Percentiles rank a stretch among this genome's conserved stretches.
phyloP scores from a whole-genome alignment of 2,888 invertebrate species.

The Microctonus aethiopoides region DNA sequence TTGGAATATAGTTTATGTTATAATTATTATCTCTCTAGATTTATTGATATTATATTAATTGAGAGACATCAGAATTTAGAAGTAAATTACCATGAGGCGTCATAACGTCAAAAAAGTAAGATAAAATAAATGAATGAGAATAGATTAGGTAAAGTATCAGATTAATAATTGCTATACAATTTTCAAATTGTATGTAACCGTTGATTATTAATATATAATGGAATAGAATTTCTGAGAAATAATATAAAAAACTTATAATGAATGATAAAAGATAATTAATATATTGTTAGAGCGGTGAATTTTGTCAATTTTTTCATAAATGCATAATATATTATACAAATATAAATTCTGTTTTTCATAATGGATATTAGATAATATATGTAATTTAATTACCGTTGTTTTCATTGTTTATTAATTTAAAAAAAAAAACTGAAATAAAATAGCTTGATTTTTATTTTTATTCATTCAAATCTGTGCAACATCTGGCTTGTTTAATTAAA shows the following conservation, averaged over 20 bases:
- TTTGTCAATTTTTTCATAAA: slow-evolving; percentile 1
- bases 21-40: slow-evolving; percentile 53
- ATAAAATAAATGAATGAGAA: background rate
- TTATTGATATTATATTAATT: slow-evolving; percentile 33
- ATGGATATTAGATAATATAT: background rate
- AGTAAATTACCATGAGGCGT: background rate
- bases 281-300: background rate
- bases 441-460: background rate
- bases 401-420: background rate
- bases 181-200: background rate
- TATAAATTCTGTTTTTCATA: background rate
- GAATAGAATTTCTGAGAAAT: background rate
- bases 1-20: slow-evolving; percentile 58
- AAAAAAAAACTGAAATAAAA: too few relatives aligned
- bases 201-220: background rate
- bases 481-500: background rate
- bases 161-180: background rate
- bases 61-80: background rate
- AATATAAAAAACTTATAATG: background rate
- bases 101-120: too few relatives aligned
- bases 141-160: background rate
- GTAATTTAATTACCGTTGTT: background rate
- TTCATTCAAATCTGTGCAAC: background rate
- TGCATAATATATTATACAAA: slow-evolving; percentile 1
- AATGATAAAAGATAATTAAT: background rate